Base-by-base conservation (phyloP, 2,113 vertebrate genomes). In the Cinclus cinclus region DNA sequence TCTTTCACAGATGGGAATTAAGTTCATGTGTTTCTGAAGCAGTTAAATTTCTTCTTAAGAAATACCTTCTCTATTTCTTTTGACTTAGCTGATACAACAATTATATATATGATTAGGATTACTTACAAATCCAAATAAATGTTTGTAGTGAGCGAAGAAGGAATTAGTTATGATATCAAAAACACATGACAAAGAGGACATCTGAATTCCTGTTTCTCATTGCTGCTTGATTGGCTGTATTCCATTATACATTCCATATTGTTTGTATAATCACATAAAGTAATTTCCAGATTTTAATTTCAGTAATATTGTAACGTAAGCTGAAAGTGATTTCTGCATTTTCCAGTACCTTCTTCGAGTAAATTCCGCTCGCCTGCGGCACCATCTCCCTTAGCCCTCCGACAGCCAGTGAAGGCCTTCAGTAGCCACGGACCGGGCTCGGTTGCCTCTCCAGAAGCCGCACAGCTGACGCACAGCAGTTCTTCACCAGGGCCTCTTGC, bases 351-450 rank as follows among this genome's bases (percentile, higher is more conserved):
- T 58, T 99, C 99, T 96, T 98, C 99, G 74, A 99, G 99, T 97
- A 99, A 99, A 80, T 98, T 99, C 95, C 98, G 99, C 56, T 98
- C 98, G 18, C 99, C 99, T 9, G 98, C 97, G 63, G 98, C 99
- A 11, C 99, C 99, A 0, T 99, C 99, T 65, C 99, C 99, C 10
- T 96, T 99, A 83, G 98, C 99, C 65, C 97, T 99, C 50, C 98
- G 99, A n/a, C 99, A 99, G 25, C 99, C 99, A 2, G 96, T 99
- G 64, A 99, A 99, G 95, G 99, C 99, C 20, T 98, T 99, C 65
- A 98, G 98, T 83, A 99, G 96, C 97, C 99, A 98, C 4, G 98
- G 98, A 60, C 96, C 97, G 18, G 96, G 97, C 49, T 94, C 98
- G 30, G 78, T 90, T 81, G 94, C 97, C 83, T 84, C 96, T 94